These are phyloP conservation scores for Archips xylosteana DNA, from an alignment of 2,888 invertebrate species.

Conservation along the genomic window DNA sequence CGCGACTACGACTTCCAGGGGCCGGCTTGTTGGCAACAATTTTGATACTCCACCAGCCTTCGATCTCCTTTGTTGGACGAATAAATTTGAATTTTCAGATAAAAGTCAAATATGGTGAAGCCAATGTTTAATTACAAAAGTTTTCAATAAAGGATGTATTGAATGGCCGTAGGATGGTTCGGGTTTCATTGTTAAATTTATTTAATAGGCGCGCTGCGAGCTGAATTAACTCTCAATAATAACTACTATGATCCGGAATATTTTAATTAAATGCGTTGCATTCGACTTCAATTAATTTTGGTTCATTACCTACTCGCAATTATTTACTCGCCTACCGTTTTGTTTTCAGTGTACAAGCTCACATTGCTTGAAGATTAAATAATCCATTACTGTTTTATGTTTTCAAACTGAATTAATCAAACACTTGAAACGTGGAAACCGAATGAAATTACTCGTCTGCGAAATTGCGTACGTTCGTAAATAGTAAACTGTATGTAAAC, in stretches of 20 bases:
- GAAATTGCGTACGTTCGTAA: not conserved
- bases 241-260: not conserved
- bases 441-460: not conserved
- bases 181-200: constrained; percentile 26
- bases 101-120: constrained; percentile 46
- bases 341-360: not conserved
- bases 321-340: not conserved
- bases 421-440: not conserved
- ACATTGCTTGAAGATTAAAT: not conserved
- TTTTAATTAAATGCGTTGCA: not conserved
- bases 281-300: not conserved
- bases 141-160: constrained; percentile 45
- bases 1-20: constrained; percentile 8
- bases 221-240: constrained; percentile 5
- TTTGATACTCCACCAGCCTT: constrained; percentile 41
- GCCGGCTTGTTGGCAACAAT: constrained; percentile 23
- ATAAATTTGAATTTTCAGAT: constrained; percentile 45
- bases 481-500: constrained; percentile 9
- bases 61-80: constrained; percentile 44
- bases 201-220: constrained; percentile 11
- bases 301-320: not conserved
- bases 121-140: constrained; percentile 49
- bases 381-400: not conserved
- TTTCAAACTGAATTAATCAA: not conserved
- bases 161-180: constrained; percentile 39